Evolutionary conservation across 2,113 vertebrate species (phyloP).

Genomic region (Fregetta grallaria): DNA sequence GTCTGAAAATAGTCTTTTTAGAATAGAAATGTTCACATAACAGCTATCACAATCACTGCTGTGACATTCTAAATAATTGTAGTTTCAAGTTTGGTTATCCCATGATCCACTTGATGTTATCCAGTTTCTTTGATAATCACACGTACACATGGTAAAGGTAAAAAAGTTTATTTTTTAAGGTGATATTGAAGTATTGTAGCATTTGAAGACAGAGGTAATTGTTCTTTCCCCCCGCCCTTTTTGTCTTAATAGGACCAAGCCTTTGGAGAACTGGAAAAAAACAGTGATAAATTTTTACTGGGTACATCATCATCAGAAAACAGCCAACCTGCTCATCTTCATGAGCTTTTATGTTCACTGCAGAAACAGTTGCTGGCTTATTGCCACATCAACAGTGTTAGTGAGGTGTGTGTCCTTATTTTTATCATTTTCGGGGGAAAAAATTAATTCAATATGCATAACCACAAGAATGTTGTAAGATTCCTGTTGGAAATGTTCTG

Average conservation of each 20-base stretch:
- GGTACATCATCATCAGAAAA: constrained; percentile 91
- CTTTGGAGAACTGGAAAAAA: constrained; percentile 97
- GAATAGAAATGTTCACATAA: not conserved
- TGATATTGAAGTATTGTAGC: not conserved
- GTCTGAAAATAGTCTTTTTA: not conserved
- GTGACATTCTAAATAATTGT: not conserved
- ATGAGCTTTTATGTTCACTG: constrained; percentile 93
- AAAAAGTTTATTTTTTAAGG: not conserved
- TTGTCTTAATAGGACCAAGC: constrained; percentile 88
- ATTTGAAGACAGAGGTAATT: not conserved
- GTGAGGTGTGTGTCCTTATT: constrained; percentile 78
- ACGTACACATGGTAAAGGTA: not conserved
- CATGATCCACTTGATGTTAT: not conserved
- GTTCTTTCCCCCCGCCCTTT: not conserved
- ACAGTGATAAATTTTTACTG: constrained; percentile 93
- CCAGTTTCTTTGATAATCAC: not conserved
- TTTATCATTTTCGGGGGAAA: not conserved
- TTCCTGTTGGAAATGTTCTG: not conserved
- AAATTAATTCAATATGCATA: not conserved
- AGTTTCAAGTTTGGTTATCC: not conserved
- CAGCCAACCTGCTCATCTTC: constrained; percentile 96
- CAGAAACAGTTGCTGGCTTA: constrained; percentile 96
- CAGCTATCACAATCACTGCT: fast-evolving
- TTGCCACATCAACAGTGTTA: constrained; percentile 92
- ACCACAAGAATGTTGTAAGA: not conserved